Evolutionary conservation across 2,888 invertebrate genomes (phyloP).

Genomic region (Kryphioiulus occultus): DNA sequence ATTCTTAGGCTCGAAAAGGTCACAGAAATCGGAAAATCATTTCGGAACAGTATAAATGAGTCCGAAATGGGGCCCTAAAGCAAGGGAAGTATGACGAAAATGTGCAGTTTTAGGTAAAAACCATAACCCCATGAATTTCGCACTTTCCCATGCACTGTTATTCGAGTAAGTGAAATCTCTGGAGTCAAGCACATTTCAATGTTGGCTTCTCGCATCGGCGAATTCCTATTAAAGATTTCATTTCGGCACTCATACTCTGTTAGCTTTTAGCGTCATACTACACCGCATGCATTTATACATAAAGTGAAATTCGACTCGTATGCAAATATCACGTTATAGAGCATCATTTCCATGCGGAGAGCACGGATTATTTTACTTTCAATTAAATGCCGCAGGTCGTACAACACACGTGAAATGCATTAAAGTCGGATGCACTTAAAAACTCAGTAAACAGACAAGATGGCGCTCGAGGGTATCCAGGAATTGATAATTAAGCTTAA

Average conservation of each 20-base stretch:
- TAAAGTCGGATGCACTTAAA: neutral
- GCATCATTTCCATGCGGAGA: neutral
- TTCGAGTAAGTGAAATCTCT: neutral
- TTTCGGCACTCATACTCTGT: conserved; percentile 9
- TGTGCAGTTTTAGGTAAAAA: neutral
- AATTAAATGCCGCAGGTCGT: neutral
- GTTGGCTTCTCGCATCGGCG: neutral
- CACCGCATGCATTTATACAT: neutral
- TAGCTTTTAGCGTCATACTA: neutral
- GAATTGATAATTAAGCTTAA: too few species aligned
- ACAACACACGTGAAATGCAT: neutral
- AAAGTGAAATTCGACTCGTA: neutral
- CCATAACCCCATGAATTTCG: neutral
- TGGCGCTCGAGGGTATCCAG: too few species aligned
- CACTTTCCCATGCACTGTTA: neutral
- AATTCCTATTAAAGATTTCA: neutral
- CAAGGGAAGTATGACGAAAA: neutral
- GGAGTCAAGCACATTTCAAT: neutral
- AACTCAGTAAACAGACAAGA: neutral
- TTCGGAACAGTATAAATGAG: too few species aligned
- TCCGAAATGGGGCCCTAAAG: neutral
- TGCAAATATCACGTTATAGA: conserved; percentile 14
- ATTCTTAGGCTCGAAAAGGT: too few species aligned
- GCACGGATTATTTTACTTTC: neutral
- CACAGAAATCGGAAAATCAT: too few species aligned